Conservation (phyloP, 2,113 vertebrate genomes). For the Syngnathus typhle region DNA sequence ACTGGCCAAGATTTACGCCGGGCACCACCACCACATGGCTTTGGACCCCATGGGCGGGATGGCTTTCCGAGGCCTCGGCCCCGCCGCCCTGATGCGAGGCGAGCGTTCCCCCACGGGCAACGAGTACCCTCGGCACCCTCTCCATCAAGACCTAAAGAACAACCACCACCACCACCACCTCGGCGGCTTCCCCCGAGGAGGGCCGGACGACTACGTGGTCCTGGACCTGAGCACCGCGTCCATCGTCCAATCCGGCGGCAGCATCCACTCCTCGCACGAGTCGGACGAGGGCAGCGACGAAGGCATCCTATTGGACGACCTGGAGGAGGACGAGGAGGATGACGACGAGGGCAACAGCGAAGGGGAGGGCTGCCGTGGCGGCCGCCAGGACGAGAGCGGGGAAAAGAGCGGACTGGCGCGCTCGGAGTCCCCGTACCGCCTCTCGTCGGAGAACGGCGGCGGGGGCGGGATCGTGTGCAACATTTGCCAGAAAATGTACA, state of each 20-base stretch:
- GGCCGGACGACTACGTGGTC: slow-evolving; percentile 91
- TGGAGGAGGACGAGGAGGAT: slow-evolving; percentile 69
- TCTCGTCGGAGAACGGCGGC: slow-evolving; percentile 77
- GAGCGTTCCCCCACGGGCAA: slow-evolving; percentile 80
- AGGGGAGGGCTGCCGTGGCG: slow-evolving; percentile 82
- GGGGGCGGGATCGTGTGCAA: slow-evolving; percentile 91
- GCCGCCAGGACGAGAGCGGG: slow-evolving; percentile 58
- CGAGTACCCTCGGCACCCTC: slow-evolving; percentile 72
- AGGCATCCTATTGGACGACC: slow-evolving; percentile 92
- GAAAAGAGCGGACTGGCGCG: slow-evolving; percentile 46
- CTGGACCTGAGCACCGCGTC: slow-evolving; percentile 96
- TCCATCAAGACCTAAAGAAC: slow-evolving; percentile 45
- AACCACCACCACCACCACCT: slow-evolving; percentile 72
- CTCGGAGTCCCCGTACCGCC: slow-evolving; percentile 68
- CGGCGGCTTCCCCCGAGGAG: slow-evolving; percentile 82
- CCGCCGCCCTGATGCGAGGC: slow-evolving; percentile 66
- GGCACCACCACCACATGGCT: slow-evolving; percentile 82
- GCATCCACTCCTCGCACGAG: slow-evolving; percentile 90
- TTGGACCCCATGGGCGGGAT: slow-evolving; percentile 71
- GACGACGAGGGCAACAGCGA: slow-evolving; percentile 79
- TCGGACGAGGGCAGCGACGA: slow-evolving; percentile 96
- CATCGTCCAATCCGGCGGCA: slow-evolving; percentile 93
- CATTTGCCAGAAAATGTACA: slow-evolving; percentile 99
- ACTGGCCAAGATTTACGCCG: slow-evolving; percentile 93
- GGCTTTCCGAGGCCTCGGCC: slow-evolving; percentile 49